A percentile compares a stretch with the other conserved stretches of the same genome.
Conservation (phyloP, 2,797 vertebrate species). For the Takifugu rubripes region DNA sequence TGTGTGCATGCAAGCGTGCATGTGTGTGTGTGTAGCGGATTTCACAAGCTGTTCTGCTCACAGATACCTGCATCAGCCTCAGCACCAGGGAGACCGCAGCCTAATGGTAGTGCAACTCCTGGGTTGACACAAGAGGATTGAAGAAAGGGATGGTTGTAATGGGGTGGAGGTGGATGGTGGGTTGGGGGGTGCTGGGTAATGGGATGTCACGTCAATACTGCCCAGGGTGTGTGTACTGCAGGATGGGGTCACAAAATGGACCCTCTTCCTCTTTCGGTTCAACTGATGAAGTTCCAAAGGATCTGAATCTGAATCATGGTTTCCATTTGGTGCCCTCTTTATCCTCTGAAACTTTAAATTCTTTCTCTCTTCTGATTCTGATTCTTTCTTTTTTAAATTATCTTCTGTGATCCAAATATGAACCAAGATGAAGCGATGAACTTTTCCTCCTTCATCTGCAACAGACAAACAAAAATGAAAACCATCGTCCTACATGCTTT, state of each 20-base stretch:
- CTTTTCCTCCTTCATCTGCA: slow-evolving; percentile 15
- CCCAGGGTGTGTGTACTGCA: slow-evolving; percentile 39
- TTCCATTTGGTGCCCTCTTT: slow-evolving; percentile 18
- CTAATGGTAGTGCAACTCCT: slow-evolving; percentile 45
- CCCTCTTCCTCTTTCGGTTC: slow-evolving; percentile 11
- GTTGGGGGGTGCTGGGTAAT: slow-evolving; percentile 6
- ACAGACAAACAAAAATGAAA: slow-evolving; percentile 6
- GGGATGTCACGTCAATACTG: slow-evolving; percentile 30
- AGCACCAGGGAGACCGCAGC: slow-evolving; percentile 46
- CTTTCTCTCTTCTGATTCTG: too few relatives aligned
- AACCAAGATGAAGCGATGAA: slow-evolving; percentile 3
- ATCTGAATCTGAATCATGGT: slow-evolving; percentile 22
- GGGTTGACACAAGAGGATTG: slow-evolving; percentile 37
- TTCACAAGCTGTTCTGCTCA: slow-evolving; percentile 46
- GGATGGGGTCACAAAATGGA: slow-evolving; percentile 18
- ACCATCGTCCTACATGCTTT: slow-evolving; percentile 29
- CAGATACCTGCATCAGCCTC: slow-evolving; percentile 56
- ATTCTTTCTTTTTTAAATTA: slow-evolving; percentile 5
- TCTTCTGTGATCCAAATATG: slow-evolving; percentile 15
- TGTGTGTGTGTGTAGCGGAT: slow-evolving; percentile 27
- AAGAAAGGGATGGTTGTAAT: slow-evolving; percentile 7
- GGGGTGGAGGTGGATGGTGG: neutral
- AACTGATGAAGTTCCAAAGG: slow-evolving; percentile 4
- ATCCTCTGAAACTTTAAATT: slow-evolving; percentile 7
- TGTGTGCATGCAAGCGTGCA: slow-evolving; percentile 7